These are phyloP conservation scores for Drosophila melanosoma DNA, from an alignment of 2,888 invertebrate genomes.

Conservation along the genomic window DNA sequence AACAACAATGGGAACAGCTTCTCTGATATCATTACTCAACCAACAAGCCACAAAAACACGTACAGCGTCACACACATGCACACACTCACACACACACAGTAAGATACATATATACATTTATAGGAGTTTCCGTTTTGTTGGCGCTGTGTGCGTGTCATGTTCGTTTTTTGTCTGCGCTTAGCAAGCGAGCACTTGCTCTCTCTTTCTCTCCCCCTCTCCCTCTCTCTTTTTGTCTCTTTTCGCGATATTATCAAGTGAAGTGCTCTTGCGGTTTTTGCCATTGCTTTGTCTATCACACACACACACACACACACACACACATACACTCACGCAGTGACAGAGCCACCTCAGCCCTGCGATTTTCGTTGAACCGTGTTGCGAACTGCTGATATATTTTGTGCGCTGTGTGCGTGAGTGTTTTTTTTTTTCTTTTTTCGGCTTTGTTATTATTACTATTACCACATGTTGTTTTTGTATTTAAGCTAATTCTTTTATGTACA, in stretches of 20 bases:
- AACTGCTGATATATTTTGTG: constrained; percentile 35
- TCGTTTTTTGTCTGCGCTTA: constrained; percentile 56
- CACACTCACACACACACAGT: constrained; percentile 5
- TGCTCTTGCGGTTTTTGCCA: constrained; percentile 72
- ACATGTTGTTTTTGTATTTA: constrained; percentile 81
- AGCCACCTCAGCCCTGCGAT: not conserved
- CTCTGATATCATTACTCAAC: constrained; percentile 78
- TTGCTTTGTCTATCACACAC: constrained; percentile 65
- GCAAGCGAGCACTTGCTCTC: constrained; percentile 29
- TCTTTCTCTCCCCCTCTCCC: constrained; percentile 1
- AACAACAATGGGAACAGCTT: constrained; percentile 60
- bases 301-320: constrained; percentile 3
- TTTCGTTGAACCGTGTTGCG: not conserved
- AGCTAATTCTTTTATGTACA: constrained; percentile 79
- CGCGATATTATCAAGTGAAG: constrained; percentile 78
- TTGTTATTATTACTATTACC: constrained; percentile 79
- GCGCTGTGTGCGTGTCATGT: constrained; percentile 46
- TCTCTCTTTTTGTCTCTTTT: constrained; percentile 2
- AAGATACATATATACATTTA: not conserved
- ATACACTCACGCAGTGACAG: not conserved
- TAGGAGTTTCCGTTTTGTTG: constrained; percentile 46
- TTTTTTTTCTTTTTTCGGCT: constrained; percentile 50
- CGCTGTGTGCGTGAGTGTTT: constrained; percentile 17
- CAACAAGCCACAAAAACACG: constrained; percentile 54
- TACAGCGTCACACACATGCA: constrained; percentile 26